Conservation (phyloP, 2,888 invertebrate genomes). For the Ptychoptera contaminata region DNA sequence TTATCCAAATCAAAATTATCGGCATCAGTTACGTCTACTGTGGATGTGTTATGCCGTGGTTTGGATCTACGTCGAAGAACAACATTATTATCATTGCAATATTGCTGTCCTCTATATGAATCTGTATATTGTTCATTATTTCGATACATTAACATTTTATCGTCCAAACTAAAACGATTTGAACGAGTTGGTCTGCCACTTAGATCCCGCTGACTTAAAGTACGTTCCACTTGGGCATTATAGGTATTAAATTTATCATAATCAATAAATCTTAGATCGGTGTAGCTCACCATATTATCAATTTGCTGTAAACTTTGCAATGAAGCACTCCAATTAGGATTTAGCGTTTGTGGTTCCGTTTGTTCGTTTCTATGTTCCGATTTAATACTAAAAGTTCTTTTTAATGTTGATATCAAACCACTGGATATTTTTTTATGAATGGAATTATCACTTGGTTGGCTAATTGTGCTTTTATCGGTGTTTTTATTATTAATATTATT, state of each 20-base stretch:
- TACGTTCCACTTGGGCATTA: slow-evolving; percentile 26
- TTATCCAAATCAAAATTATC: slow-evolving; percentile 26
- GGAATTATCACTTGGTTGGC: no score
- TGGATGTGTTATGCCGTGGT: neutral
- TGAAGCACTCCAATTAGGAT: slow-evolving; percentile 36
- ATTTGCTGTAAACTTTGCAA: slow-evolving; percentile 37
- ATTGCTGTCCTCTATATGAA: no score
- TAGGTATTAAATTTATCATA: slow-evolving; percentile 37
- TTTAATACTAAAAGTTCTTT: slow-evolving; percentile 20
- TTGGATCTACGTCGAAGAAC: neutral
- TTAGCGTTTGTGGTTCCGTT: slow-evolving; percentile 17
- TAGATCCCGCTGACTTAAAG: slow-evolving; percentile 16
- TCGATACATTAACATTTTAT: no score
- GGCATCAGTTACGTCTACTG: slow-evolving; percentile 22
- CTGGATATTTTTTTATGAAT: slow-evolving; percentile 16
- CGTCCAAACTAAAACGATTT: no score
- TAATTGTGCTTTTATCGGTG: no score
- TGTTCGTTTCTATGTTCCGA: slow-evolving; percentile 20
- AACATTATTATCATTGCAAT: no score
- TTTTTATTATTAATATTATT: no score
- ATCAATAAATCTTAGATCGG: slow-evolving; percentile 39
- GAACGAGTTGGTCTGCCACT: neutral
- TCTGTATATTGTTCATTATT: no score
- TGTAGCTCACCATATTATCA: slow-evolving; percentile 38
- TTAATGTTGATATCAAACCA: slow-evolving; percentile 23